Conservation (phyloP, 2,113 vertebrate species). For the Lepus americanus region DNA sequence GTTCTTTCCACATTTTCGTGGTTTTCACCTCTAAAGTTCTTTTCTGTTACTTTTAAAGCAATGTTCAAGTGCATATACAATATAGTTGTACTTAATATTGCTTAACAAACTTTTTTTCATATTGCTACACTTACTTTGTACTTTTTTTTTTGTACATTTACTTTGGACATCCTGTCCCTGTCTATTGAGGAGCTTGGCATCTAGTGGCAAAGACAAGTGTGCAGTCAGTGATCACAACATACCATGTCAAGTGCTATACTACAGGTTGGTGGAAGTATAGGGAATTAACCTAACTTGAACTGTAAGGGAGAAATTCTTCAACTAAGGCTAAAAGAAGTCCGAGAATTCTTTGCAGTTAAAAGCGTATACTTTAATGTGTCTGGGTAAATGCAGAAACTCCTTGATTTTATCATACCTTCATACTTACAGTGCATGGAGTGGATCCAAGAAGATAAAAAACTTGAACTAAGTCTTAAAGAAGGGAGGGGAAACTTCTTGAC, state of each 20-base stretch:
- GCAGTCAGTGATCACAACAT: not conserved
- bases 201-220: not conserved
- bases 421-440: not conserved
- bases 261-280: not conserved
- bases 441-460: not conserved
- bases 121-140: constrained; percentile 28
- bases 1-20: not conserved
- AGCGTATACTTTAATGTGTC: not conserved
- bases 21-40: not conserved
- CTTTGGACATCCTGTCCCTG: not conserved
- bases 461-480: constrained; percentile 12
- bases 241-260: not conserved
- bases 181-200: not conserved
- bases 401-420: constrained; percentile 26
- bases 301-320: constrained; percentile 28
- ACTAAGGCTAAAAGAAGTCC: not conserved
- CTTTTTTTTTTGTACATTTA: not conserved
- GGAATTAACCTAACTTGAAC: not conserved
- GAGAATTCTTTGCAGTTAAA: constrained; percentile 40
- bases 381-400: not conserved
- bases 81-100: constrained; percentile 14
- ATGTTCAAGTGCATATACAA: not conserved
- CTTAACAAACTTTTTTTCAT: constrained; percentile 29
- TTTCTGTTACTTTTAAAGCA: constrained; percentile 12
- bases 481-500: not conserved